Base-by-base conservation (phyloP, 2,797 vertebrate genomes). In the Eulemur mongoz region DNA sequence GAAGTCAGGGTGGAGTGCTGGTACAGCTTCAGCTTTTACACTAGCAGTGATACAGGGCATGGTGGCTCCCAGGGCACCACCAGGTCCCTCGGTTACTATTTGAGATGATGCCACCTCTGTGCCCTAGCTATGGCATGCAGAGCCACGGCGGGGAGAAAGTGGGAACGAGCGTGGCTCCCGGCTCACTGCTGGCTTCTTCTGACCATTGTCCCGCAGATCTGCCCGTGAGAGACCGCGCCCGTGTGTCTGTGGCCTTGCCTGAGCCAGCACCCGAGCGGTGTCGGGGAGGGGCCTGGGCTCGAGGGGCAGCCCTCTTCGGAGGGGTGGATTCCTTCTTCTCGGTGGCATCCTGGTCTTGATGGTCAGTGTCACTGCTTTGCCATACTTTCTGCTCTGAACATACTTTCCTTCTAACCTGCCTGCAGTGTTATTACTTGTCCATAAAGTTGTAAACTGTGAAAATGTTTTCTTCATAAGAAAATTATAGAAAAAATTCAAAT, bases 81-180 rank as follows among this genome's bases (percentile, higher is more conserved):
- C 14, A 0, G 22, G 23, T 27, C n/a, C 38, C 50, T 43, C 14
- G 12, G n/a, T 20, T 45, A 40, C 15, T 35, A 20, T 7, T 48
- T 75, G n/a, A 65, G 63, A 14, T 52, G 11, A 5, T 6, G 13
- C 22, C 27, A 3, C 7, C 75, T 50, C 17, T 0, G 10, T 52
- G 40, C 23, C 9, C 0, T 9, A 1, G 32, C 50, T 5, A 0
- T 52, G 2, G 18, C 35, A 17, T 10, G 0, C 35, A 54, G 76
- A 88, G 50, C 76, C 67, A 1, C 61, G 23, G 22, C 25, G 0
- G 9, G 3, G 70, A 90, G 80, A 14, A 38, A 5, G 6, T 0
- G 22, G 69, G 38, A 65, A 45, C 11, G 38, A 23, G 20, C 6
- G 0, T 23, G 48, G 7, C 50, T 43, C 45, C 45, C 43, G 13